Evolutionary conservation across 2,888 invertebrate genomes (phyloP).

Genomic region (Hirtodrosophila histrioides): DNA sequence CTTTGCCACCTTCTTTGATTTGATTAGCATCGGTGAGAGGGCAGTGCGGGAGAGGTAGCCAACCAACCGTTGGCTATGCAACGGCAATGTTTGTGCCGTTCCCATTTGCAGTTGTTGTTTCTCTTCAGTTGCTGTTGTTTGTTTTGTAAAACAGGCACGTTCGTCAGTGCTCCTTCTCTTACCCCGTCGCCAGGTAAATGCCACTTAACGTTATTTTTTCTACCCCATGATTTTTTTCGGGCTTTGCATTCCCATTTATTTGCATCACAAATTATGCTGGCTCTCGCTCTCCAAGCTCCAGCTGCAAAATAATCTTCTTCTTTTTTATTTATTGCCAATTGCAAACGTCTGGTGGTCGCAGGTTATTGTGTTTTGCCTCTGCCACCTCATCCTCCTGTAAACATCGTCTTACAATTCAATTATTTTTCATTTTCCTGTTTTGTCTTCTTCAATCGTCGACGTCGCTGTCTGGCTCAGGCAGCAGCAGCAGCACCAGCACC

Average conservation of each 20-base stretch:
- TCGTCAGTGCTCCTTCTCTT: conserved; percentile 15
- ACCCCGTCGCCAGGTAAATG: conserved; percentile 65
- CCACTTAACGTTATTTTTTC: conserved; percentile 72
- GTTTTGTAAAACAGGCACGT: conserved; percentile 79
- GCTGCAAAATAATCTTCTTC: conserved; percentile 63
- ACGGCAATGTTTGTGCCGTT: conserved; percentile 74
- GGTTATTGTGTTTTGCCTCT: conserved; percentile 30
- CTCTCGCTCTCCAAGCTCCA: conserved; percentile 41
- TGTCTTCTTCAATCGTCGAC: conserved; percentile 71
- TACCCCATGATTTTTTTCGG: conserved; percentile 64
- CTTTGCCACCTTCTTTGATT: conserved; percentile 66
- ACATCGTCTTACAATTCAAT: conserved; percentile 75
- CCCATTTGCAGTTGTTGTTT: conserved; percentile 44
- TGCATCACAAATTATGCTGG: conserved; percentile 70
- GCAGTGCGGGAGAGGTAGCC: conserved; percentile 3
- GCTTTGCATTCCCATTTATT: conserved; percentile 68
- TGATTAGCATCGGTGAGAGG: conserved; percentile 46
- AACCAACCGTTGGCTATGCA: conserved; percentile 60
- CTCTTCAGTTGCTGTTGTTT: conserved; percentile 50
- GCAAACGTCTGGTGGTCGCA: conserved; percentile 64
- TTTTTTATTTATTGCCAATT: conserved; percentile 77
- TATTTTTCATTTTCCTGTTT: conserved; percentile 80
- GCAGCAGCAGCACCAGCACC: conserved; percentile 29
- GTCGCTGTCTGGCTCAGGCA: conserved; percentile 50
- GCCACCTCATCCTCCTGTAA: conserved; percentile 35